Conservation (phyloP, 2,888 invertebrate genomes). For the Hymenopus coronatus region DNA sequence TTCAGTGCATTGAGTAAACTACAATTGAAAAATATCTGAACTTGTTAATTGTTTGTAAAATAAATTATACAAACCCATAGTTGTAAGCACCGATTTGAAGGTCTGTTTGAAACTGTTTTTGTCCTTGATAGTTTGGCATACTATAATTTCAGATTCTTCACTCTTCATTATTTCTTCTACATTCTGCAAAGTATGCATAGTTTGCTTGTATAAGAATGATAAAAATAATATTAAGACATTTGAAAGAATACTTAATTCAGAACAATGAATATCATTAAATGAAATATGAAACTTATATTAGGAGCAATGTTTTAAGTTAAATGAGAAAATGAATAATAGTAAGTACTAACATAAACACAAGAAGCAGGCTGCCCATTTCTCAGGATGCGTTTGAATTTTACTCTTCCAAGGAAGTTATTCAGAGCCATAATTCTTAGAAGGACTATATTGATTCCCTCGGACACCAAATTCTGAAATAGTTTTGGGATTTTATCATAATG, state of each 20-base stretch:
- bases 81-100: neutral
- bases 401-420: neutral
- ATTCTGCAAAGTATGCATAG: neutral
- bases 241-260: neutral
- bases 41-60: no score
- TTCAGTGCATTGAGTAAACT: no score
- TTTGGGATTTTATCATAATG: neutral
- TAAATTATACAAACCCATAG: neutral
- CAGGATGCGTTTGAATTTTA: neutral
- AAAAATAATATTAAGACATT: neutral
- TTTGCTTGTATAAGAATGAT: neutral
- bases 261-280: no score
- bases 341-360: slow-evolving; percentile 17
- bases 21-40: no score
- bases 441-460: slow-evolving; percentile 19
- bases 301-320: neutral
- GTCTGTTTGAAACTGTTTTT: neutral
- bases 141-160: neutral
- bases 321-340: neutral
- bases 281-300: neutral
- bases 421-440: slow-evolving; percentile 16
- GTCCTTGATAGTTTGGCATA: neutral
- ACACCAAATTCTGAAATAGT: slow-evolving; percentile 19
- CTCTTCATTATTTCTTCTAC: neutral
- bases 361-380: slow-evolving; percentile 1